Percentiles rank a stretch among this genome's conserved stretches.
These are phyloP conservation scores for Triplophysa yarkandensis DNA, from an alignment of 2,797 vertebrate genomes.

Conservation along the genomic window DNA sequence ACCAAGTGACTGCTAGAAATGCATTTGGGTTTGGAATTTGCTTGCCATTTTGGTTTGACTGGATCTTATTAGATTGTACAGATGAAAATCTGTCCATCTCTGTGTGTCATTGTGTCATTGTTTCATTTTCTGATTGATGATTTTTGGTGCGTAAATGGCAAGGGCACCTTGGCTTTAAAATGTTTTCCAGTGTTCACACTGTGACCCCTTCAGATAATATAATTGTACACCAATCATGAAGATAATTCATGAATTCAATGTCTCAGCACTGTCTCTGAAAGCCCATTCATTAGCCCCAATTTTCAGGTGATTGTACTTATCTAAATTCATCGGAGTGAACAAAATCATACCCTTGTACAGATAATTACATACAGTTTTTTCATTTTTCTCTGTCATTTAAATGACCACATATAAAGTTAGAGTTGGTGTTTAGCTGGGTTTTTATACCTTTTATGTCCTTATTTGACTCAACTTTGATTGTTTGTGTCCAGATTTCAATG, in stretches of 20 bases:
- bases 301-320: conserved; percentile 1
- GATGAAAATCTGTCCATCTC: conserved; percentile 10
- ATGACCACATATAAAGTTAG: neutral
- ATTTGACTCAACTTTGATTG: neutral
- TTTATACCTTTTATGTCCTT: neutral
- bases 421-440: neutral
- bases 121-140: conserved; percentile 11
- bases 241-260: conserved; percentile 39
- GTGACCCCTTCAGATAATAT: conserved; percentile 10
- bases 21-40: neutral
- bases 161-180: conserved; percentile 10
- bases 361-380: neutral
- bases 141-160: conserved; percentile 7
- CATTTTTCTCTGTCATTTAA: neutral
- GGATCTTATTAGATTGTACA: neutral
- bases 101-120: neutral
- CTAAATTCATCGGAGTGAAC: neutral
- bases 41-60: neutral
- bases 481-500: no score
- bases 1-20: neutral
- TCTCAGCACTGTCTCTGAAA: neutral
- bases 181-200: neutral
- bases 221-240: conserved; percentile 7
- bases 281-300: conserved; percentile 14
- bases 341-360: neutral